Evolutionary conservation across 2,888 invertebrate species (phyloP).

Genomic region (Alitta virens): DNA sequence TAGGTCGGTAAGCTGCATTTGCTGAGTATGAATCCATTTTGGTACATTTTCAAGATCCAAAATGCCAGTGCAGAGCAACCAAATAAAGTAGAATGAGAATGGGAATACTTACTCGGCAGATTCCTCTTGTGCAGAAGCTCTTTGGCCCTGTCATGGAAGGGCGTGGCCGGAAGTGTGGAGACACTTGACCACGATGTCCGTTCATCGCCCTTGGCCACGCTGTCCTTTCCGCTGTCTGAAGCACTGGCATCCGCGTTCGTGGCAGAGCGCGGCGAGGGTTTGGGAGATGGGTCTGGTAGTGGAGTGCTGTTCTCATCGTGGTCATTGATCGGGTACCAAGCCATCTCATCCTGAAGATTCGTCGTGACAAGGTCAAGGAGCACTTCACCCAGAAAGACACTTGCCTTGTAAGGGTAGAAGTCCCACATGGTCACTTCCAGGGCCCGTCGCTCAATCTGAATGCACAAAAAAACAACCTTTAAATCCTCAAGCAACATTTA

Average conservation of each 20-base stretch:
- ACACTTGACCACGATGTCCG: conserved; percentile 15
- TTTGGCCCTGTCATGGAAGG: conserved; percentile 35
- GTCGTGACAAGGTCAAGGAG: conserved; percentile 77
- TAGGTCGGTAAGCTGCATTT: no score
- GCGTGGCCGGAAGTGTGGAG: conserved; percentile 27
- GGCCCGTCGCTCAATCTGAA: neutral
- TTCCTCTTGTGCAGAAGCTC: conserved; percentile 23
- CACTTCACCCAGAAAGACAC: conserved; percentile 59
- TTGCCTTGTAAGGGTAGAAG: conserved; percentile 76
- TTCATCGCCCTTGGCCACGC: neutral
- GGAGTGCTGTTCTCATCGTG: conserved; percentile 53
- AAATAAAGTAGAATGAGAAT: no score
- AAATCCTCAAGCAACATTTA: no score
- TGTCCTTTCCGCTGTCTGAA: neutral
- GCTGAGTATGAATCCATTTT: no score
- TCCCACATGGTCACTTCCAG: conserved; percentile 90
- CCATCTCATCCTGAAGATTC: conserved; percentile 81
- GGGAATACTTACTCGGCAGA: conserved; percentile 11
- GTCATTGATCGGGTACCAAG: conserved; percentile 69
- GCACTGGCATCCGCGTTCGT: neutral
- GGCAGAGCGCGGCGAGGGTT: conserved; percentile 10
- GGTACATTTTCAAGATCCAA: no score
- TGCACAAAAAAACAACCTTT: neutral
- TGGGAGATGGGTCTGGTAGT: conserved; percentile 33
- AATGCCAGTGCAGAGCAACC: no score